These are phyloP conservation scores for Lophius americanus DNA, from an alignment of 2,797 vertebrate species.

Conservation along the genomic window DNA sequence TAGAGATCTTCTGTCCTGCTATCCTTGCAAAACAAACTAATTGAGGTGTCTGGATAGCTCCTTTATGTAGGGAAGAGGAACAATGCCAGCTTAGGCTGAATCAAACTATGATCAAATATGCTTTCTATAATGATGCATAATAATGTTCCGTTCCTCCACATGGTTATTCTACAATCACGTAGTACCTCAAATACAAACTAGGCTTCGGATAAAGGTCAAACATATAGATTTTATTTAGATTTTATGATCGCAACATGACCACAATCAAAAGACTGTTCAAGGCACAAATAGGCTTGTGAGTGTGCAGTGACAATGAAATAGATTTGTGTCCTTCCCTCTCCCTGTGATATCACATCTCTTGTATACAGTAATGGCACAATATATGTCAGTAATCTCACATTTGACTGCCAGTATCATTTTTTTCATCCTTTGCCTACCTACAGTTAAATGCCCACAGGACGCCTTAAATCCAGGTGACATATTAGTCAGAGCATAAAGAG, in stretches of 20 bases:
- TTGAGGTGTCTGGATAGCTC: conserved; percentile 40
- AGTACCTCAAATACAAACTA: conserved; percentile 12
- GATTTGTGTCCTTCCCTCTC: conserved; percentile 33
- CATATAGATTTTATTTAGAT: conserved; percentile 31
- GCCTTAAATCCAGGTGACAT: conserved; percentile 26
- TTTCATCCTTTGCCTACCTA: conserved; percentile 31
- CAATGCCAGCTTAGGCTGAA: conserved; percentile 29
- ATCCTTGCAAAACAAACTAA: conserved; percentile 66
- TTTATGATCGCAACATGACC: conserved; percentile 17
- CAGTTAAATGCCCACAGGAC: conserved; percentile 19
- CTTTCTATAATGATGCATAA: not conserved
- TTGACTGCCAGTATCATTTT: conserved; percentile 38
- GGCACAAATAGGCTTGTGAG: conserved; percentile 16
- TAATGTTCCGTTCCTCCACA: not conserved
- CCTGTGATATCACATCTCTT: conserved; percentile 31
- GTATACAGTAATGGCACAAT: conserved; percentile 40
- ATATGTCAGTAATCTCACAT: conserved; percentile 49
- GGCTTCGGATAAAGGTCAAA: conserved; percentile 14
- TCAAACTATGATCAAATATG: conserved; percentile 19
- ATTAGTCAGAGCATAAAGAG: conserved; percentile 19
- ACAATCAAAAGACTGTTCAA: conserved; percentile 19
- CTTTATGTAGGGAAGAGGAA: conserved; percentile 18
- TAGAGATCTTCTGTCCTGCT: conserved; percentile 57
- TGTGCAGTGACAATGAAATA: conserved; percentile 26
- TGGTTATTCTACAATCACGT: not conserved